Evolutionary conservation across 2,113 vertebrate species (phyloP), one percentile per base, ranked within the genome.

Genomic region (Lucifuga dentata): DNA sequence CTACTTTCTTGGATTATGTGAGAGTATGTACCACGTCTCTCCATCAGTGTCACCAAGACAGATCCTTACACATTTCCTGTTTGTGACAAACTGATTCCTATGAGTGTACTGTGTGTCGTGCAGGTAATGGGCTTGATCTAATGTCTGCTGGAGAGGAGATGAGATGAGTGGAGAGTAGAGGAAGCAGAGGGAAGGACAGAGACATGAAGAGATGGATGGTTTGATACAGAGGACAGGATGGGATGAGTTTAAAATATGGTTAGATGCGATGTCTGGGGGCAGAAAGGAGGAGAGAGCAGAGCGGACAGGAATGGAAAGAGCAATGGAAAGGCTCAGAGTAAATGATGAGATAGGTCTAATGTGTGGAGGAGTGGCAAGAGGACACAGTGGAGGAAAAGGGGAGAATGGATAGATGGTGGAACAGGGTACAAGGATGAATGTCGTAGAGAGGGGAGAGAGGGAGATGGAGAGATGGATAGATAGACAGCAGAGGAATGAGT

Each of bases 401-500:
- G 43, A 50, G 57, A 49, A 40, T 63, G 49, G 58, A 72, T 79
- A 51, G 40, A 86, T 73, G 55, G 64, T 52, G 56, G 78, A 76
- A 83, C 43, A 29, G 21, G 49, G 46, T 66, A 75, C 62, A 39
- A 57, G 78, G 72, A 85, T 82, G 77, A 63, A 85, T 80, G 51
- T 76, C 44, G 76, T 50, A 53, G 65, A 19, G 48, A 83, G 62
- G 24, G 43, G 63, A 58, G 46, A 33, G 58, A 66, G 46, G 29
- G 48, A 68, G 50, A 32, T 32, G 40, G 66, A 62, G 62, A 78
- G 83, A 85, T 73, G 80, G 81, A 86, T 82, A 55, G 82, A 88
- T 82, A 71, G 83, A 77, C 62, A 70, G 81, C 59, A 56, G 70
- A 80, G 66, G 83, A 73, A 84, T 87, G 87, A 86, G 76, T 87